Percentiles rank a stretch among this genome's conserved stretches.
These are phyloP conservation scores for Tachina grossa DNA, from an alignment of 2,888 invertebrate genomes.

Conservation along the genomic window DNA sequence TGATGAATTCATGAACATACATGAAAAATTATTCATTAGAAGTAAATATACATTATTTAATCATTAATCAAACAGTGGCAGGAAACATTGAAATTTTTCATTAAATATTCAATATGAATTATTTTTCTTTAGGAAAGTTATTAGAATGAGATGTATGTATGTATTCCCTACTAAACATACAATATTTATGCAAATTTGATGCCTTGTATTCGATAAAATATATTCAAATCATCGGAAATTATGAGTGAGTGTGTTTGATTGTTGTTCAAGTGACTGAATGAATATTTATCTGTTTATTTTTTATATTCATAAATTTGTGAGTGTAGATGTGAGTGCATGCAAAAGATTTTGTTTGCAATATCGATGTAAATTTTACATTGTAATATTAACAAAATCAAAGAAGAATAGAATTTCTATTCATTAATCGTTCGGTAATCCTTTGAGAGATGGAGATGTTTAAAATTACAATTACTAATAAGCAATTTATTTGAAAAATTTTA, in stretches of 20 bases:
- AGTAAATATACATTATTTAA: slow-evolving; percentile 10
- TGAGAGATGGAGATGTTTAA: too few species aligned
- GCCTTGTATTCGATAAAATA: slow-evolving; percentile 20
- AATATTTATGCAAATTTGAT: slow-evolving; percentile 16
- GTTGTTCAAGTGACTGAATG: neutral
- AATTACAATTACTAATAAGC: too few species aligned
- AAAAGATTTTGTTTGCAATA: neutral
- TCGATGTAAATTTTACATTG: too few species aligned
- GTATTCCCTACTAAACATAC: slow-evolving; percentile 1
- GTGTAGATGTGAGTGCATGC: neutral
- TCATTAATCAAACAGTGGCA: slow-evolving; percentile 30
- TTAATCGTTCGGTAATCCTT: too few species aligned
- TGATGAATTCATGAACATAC: slow-evolving; percentile 38
- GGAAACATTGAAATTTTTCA: slow-evolving; percentile 9
- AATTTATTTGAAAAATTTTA: too few species aligned
- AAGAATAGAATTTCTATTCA: too few species aligned
- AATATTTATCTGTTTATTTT: neutral
- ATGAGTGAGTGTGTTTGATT: neutral
- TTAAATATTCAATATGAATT: neutral
- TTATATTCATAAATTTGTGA: neutral
- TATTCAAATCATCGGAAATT: neutral
- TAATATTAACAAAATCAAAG: too few species aligned
- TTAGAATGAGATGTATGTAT: neutral
- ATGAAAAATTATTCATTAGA: slow-evolving; percentile 26
- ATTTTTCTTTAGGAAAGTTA: neutral